phyloP scores from a whole-genome alignment of 2,888 invertebrate species.

The Cephus pulcher region DNA sequence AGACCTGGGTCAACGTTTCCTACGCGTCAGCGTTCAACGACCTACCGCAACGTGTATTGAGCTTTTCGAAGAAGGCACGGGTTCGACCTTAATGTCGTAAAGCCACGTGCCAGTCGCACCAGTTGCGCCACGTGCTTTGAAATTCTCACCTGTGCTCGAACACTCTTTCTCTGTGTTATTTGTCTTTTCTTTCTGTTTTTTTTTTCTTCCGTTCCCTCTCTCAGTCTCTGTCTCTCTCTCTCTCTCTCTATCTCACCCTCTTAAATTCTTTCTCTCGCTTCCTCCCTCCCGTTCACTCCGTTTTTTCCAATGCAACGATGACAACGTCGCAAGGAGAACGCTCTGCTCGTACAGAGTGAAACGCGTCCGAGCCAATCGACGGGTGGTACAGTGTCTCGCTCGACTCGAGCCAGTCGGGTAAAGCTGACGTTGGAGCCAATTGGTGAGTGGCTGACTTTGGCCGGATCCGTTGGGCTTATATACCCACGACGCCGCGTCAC shows the following conservation, averaged over 20 bases:
- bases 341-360: neutral
- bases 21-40: constrained; percentile 24
- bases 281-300: neutral
- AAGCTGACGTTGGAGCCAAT: constrained; percentile 48
- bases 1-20: constrained; percentile 8
- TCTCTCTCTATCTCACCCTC: constrained; percentile 13
- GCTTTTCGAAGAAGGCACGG: constrained; percentile 1
- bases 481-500: constrained; percentile 48
- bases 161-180: neutral
- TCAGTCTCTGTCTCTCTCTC: constrained; percentile 16
- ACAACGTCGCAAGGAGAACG: neutral
- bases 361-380: neutral
- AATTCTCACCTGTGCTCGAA: neutral
- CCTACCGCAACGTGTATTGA: constrained; percentile 34
- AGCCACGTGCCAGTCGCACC: neutral
- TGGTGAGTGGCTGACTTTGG: constrained; percentile 55
- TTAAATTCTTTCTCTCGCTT: constrained; percentile 4
- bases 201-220: neutral
- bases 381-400: neutral
- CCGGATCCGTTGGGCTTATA: constrained; percentile 48
- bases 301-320: neutral
- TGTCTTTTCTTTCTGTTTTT: neutral
- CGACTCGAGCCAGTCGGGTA: neutral
- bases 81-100: constrained; percentile 1
- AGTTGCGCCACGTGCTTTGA: neutral